Conservation (phyloP, 2,888 invertebrate species). For the Sarcophaga subvicina region DNA sequence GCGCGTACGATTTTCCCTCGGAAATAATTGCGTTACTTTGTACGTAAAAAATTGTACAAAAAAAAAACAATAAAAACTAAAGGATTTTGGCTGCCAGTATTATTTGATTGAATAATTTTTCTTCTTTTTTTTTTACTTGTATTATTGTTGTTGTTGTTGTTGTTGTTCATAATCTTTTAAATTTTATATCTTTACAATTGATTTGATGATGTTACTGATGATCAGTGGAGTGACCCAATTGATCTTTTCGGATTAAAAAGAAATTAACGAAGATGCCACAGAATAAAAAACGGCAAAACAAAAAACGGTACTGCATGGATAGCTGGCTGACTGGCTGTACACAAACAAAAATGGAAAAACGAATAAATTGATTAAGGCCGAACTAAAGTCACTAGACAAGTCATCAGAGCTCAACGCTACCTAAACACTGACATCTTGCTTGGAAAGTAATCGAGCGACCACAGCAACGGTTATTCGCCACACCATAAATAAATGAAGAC, state of each 20-base stretch:
- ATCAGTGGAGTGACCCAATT: conserved; percentile 51
- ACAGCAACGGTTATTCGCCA: neutral
- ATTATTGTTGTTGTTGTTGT: too few relatives aligned
- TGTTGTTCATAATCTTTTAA: neutral
- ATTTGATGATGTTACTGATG: conserved; percentile 29
- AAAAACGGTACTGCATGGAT: neutral
- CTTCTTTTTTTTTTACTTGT: too few relatives aligned
- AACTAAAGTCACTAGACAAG: neutral
- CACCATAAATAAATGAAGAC: neutral
- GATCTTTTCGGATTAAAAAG: conserved; percentile 44
- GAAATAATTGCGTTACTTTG: too few relatives aligned
- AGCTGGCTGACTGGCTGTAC: too few relatives aligned
- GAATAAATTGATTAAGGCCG: too few relatives aligned
- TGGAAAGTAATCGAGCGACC: neutral
- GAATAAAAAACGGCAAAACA: conserved; percentile 5
- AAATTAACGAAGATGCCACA: conserved; percentile 45
- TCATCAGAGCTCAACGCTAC: neutral
- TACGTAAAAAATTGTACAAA: too few relatives aligned
- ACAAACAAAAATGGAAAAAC: too few relatives aligned
- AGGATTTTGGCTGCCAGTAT: too few relatives aligned
- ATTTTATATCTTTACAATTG: conserved; percentile 37
- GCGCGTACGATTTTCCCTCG: neutral
- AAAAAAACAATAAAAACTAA: neutral
- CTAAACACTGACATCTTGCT: conserved; percentile 32
- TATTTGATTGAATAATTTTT: too few relatives aligned